Evolutionary conservation across 1,140 invertebrate species (phyloP).

Genomic region (Ctenoplectra terminalis): DNA sequence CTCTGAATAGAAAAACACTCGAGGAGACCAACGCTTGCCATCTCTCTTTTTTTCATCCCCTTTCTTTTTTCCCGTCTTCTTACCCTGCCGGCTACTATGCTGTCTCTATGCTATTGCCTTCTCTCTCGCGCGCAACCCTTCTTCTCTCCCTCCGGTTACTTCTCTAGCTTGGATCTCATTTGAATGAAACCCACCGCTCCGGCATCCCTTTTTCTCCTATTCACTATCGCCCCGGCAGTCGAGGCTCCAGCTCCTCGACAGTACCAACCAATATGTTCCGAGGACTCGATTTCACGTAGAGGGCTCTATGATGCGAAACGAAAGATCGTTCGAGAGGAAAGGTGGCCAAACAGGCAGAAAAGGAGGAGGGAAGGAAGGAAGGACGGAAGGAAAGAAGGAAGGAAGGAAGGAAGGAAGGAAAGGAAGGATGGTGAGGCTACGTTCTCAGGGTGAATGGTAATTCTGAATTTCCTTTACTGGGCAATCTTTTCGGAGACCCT

Average conservation of each 20-base stretch:
- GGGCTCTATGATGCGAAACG: constrained; percentile 32
- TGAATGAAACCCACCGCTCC: constrained; percentile 72
- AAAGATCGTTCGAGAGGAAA: constrained; percentile 34
- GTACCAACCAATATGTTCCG: constrained; percentile 73
- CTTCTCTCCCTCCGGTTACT: constrained; percentile 46
- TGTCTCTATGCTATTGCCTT: constrained; percentile 20
- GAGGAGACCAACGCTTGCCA: constrained; percentile 67
- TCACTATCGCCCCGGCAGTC: constrained; percentile 56
- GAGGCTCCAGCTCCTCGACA: constrained; percentile 35
- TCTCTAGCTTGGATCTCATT: constrained; percentile 74
- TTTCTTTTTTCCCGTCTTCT: constrained; percentile 11
- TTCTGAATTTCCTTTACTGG: constrained; percentile 64
- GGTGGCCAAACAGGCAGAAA: constrained; percentile 9
- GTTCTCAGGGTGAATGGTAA: constrained; percentile 34
- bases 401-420: background rate
- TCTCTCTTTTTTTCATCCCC: constrained; percentile 36
- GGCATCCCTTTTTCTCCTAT: constrained; percentile 52
- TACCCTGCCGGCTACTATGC: background rate
- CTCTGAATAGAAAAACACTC: constrained; percentile 80
- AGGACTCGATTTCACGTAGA: constrained; percentile 58
- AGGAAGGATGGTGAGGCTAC: constrained; percentile 23
- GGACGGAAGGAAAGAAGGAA: background rate
- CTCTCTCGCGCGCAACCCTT: constrained; percentile 52
- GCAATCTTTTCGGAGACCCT: constrained; percentile 63
- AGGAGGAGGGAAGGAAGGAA: background rate